Conservation (phyloP, 2,888 invertebrate genomes). For the Chrysolina americana region DNA sequence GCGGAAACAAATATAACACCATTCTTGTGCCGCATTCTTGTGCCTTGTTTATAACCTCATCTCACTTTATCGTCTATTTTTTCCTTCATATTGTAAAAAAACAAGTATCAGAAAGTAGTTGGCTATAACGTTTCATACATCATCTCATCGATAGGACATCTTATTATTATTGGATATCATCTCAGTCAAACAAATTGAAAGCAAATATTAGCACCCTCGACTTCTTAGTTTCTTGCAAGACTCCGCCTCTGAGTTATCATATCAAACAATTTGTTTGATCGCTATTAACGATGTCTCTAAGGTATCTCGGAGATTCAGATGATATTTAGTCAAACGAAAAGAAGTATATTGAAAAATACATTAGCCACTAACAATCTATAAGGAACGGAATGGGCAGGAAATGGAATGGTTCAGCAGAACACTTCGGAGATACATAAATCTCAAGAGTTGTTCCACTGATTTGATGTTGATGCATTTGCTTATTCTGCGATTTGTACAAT, state of each 20-base stretch:
- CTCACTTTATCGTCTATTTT: too few relatives aligned
- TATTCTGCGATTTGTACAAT: too few relatives aligned
- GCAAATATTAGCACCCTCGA: too few relatives aligned
- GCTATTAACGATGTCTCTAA: conserved; percentile 44
- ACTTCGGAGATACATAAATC: not conserved
- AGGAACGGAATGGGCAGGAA: conserved; percentile 9
- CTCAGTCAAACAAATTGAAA: too few relatives aligned
- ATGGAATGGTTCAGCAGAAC: conserved; percentile 8
- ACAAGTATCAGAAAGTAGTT: too few relatives aligned
- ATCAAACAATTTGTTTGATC: conserved; percentile 43
- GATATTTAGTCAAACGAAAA: conserved; percentile 20
- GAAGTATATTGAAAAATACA: conserved; percentile 21
- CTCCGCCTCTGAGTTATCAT: conserved; percentile 24
- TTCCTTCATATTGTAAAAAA: too few relatives aligned
- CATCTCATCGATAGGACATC: too few relatives aligned
- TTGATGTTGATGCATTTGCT: not conserved
- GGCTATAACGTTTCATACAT: too few relatives aligned
- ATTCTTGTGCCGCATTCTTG: too few relatives aligned
- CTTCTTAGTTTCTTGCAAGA: not conserved
- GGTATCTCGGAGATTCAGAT: conserved; percentile 28
- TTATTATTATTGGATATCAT: too few relatives aligned
- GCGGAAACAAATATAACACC: too few relatives aligned
- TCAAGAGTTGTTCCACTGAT: not conserved
- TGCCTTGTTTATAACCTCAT: too few relatives aligned
- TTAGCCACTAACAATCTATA: conserved; percentile 7